phyloP scores from a whole-genome alignment of 2,888 invertebrate species.

The Sceliomorpha sp. region DNA sequence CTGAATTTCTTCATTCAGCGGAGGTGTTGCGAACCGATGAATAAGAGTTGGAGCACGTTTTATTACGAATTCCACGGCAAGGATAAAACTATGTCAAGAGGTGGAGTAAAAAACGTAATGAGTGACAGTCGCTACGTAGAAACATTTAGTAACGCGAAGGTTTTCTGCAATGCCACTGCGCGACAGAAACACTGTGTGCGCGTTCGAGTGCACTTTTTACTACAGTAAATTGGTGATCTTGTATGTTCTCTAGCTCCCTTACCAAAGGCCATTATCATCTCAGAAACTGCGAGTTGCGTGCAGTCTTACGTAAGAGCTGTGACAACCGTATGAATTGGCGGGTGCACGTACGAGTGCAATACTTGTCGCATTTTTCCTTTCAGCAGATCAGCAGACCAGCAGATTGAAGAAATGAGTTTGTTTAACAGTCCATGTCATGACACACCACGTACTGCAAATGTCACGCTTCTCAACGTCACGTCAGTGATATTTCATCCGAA shows the following conservation, averaged over 20 bases:
- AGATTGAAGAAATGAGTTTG: no score
- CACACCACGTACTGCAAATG: no score
- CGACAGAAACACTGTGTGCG: constrained; percentile 39
- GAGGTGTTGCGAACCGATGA: not conserved
- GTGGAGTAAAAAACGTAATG: constrained; percentile 42
- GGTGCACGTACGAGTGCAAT: no score
- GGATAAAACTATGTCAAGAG: constrained; percentile 44
- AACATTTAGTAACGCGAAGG: constrained; percentile 56
- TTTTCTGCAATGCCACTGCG: constrained; percentile 59
- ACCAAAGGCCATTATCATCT: constrained; percentile 41
- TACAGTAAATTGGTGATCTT: constrained; percentile 22
- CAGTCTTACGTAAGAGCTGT: no score
- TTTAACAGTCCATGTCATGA: no score
- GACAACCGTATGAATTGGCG: no score
- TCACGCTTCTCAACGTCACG: no score
- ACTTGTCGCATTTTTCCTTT: no score
- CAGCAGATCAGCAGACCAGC: no score
- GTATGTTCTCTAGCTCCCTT: constrained; percentile 32
- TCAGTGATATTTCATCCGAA: no score
- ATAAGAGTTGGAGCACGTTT: constrained; percentile 18
- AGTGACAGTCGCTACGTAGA: constrained; percentile 33
- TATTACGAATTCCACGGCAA: constrained; percentile 35
- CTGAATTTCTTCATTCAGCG: not conserved
- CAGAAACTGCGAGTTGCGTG: no score
- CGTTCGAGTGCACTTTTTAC: constrained; percentile 38